phyloP scores from a whole-genome alignment of 1,140 invertebrate species.

The Pogonus chalceus region DNA sequence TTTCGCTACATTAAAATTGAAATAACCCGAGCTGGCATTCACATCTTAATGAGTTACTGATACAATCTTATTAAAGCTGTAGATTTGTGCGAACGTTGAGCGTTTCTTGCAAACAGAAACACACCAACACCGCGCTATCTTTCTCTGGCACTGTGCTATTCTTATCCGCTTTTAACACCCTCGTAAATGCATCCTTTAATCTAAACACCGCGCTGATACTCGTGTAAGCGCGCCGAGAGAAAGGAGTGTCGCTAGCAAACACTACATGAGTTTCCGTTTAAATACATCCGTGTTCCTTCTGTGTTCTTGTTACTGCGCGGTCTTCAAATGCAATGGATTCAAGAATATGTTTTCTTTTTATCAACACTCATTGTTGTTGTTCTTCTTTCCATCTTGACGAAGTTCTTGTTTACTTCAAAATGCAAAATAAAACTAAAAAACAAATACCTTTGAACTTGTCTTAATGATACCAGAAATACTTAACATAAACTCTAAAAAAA shows the following conservation, averaged over 20 bases:
- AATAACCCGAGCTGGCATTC: conserved; percentile 22
- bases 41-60: conserved; percentile 23
- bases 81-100: neutral
- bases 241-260: neutral
- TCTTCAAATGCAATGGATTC: too few relatives aligned
- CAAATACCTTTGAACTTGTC: too few relatives aligned
- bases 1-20: conserved; percentile 20
- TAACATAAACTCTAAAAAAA: too few relatives aligned
- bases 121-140: neutral
- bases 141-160: conserved; percentile 9
- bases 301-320: neutral
- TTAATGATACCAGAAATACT: too few relatives aligned
- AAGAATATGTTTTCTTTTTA: too few relatives aligned
- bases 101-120: neutral
- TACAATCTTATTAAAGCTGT: conserved; percentile 24
- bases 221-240: neutral
- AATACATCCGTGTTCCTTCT: neutral
- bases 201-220: neutral
- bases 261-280: neutral
- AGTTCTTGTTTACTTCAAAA: too few relatives aligned
- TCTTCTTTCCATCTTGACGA: too few relatives aligned
- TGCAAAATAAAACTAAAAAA: too few relatives aligned
- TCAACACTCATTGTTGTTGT: too few relatives aligned
- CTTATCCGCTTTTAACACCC: conserved; percentile 22
- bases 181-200: conserved; percentile 13